These are phyloP conservation scores for Etheostoma cragini DNA, from an alignment of 2,113 vertebrate genomes.

Conservation along the genomic window DNA sequence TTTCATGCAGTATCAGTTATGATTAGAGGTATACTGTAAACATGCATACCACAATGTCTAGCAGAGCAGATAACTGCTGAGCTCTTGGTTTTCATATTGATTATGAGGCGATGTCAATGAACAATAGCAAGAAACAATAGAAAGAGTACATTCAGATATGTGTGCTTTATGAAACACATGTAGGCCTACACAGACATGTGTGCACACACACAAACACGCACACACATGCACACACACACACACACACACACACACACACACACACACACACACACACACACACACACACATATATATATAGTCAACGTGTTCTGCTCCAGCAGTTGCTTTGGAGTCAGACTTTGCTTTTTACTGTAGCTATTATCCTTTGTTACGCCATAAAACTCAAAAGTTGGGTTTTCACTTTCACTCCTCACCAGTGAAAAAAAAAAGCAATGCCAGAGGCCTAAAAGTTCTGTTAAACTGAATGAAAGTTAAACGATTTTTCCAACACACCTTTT, in stretches of 20 bases:
- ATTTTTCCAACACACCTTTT: conserved; percentile 72
- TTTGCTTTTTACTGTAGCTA: conserved; percentile 34
- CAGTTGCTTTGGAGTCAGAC: conserved; percentile 16
- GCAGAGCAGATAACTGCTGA: neutral
- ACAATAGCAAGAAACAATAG: neutral
- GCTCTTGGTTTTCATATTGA: conserved; percentile 1
- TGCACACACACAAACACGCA: neutral
- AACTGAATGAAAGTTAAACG: conserved; percentile 67
- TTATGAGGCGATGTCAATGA: neutral
- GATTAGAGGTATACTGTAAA: neutral
- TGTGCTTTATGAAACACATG: neutral
- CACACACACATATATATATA: too few species aligned
- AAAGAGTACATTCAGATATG: neutral
- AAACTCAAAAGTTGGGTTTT: conserved; percentile 60
- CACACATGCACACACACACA: neutral
- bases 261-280: neutral
- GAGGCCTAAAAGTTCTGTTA: conserved; percentile 49
- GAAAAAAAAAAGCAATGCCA: conserved; percentile 48
- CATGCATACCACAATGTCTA: neutral
- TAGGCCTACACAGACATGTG: neutral
- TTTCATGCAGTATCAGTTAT: neutral
- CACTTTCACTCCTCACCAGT: conserved; percentile 22
- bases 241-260: neutral
- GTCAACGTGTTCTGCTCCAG: neutral
- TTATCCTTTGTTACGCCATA: conserved; percentile 59